Conservation (phyloP, 2,797 vertebrate genomes). For the Malacoraja senta region DNA sequence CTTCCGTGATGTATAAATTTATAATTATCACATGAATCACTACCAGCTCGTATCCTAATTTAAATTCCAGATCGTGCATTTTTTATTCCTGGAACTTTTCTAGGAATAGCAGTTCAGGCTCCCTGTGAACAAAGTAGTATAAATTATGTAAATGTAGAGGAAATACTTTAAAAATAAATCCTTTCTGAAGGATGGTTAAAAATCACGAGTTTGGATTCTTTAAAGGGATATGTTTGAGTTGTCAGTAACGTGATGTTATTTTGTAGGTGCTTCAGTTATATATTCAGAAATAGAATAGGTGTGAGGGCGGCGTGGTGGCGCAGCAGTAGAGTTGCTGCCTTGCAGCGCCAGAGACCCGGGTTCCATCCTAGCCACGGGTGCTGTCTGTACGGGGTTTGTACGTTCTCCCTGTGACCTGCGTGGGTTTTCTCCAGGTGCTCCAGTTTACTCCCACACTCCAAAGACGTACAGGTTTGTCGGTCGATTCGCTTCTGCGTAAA, state of each 20-base stretch:
- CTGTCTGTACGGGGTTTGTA: too few relatives aligned
- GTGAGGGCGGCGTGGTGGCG: neutral
- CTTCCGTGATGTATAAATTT: neutral
- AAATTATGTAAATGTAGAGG: neutral
- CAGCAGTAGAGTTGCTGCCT: too few relatives aligned
- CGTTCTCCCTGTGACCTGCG: too few relatives aligned
- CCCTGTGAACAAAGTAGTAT: neutral
- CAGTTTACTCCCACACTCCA: too few relatives aligned
- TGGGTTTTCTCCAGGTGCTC: too few relatives aligned
- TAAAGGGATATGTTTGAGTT: neutral
- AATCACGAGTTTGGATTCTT: neutral
- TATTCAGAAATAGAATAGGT: neutral
- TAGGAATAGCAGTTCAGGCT: neutral
- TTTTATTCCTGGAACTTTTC: neutral
- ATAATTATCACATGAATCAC: neutral
- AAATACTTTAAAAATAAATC: neutral
- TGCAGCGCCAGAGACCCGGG: too few relatives aligned
- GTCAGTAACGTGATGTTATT: neutral
- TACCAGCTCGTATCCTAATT: neutral
- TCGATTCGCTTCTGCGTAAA: too few relatives aligned
- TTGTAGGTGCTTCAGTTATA: neutral
- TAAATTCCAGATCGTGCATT: neutral
- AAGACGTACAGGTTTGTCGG: too few relatives aligned
- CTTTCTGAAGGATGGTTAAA: neutral
- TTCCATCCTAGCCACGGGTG: too few relatives aligned